Evolutionary conservation across 2,113 vertebrate species (phyloP).

Genomic region (Hydrolagus affinis): DNA sequence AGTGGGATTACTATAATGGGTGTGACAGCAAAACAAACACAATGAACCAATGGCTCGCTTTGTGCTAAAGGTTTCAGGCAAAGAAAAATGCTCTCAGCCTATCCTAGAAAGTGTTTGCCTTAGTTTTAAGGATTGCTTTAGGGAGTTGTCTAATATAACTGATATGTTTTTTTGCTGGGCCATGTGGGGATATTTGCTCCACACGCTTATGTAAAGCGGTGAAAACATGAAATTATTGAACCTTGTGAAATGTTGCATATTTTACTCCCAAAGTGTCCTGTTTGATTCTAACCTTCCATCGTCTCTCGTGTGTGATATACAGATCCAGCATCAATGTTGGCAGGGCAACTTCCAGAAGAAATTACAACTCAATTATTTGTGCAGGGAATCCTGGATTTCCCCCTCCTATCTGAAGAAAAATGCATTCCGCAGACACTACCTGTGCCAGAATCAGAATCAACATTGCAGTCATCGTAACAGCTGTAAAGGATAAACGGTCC

Average conservation of each 20-base stretch:
- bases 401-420: slow-evolving; percentile 25
- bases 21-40: too few species aligned
- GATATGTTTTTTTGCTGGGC: neutral
- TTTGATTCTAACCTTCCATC: neutral
- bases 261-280: neutral
- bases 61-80: too few species aligned
- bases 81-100: too few species aligned
- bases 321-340: slow-evolving; percentile 52
- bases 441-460: slow-evolving; percentile 31
- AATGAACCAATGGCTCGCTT: too few species aligned
- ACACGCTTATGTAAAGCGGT: neutral
- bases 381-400: slow-evolving; percentile 67
- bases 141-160: too few species aligned
- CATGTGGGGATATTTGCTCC: neutral
- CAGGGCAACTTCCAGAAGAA: slow-evolving; percentile 65
- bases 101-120: too few species aligned
- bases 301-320: slow-evolving; percentile 34
- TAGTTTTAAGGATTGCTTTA: too few species aligned
- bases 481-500: too few species aligned
- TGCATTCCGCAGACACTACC: fast-evolving
- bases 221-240: neutral
- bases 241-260: too few species aligned
- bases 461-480: fast-evolving
- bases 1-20: too few species aligned
- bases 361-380: slow-evolving; percentile 69